Percentiles rank a stretch among this genome's conserved stretches.
Conservation (phyloP, 2,113 vertebrate species). For the Melanerpes aurifrons region DNA sequence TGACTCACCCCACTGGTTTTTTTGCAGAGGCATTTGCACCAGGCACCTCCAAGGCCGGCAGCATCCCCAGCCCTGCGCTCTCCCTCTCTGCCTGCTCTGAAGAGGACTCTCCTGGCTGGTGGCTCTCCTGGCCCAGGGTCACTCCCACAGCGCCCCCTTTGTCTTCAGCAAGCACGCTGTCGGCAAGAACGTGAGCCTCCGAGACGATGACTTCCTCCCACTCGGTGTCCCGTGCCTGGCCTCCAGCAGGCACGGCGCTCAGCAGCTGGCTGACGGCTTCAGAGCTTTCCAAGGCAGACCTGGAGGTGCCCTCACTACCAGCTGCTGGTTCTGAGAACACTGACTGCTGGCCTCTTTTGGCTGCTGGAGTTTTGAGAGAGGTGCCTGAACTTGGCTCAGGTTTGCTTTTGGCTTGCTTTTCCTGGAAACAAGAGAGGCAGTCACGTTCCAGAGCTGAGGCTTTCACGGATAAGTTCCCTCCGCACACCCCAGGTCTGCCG, state of each 20-base stretch:
- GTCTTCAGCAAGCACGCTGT: slow-evolving; percentile 49
- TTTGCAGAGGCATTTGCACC: slow-evolving; percentile 56
- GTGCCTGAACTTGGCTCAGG: slow-evolving; percentile 71
- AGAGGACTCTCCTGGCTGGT: slow-evolving; percentile 20
- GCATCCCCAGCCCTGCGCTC: slow-evolving; percentile 28
- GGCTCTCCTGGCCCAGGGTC: slow-evolving; percentile 28
- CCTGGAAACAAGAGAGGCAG: slow-evolving; percentile 63
- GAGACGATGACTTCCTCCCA: slow-evolving; percentile 81
- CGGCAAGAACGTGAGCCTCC: slow-evolving; percentile 68
- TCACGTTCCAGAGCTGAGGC: neutral
- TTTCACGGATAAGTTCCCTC: neutral
- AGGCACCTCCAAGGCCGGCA: neutral
- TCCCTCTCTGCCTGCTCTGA: slow-evolving; percentile 64
- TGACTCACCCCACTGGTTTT: slow-evolving; percentile 73
- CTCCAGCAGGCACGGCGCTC: slow-evolving; percentile 59
- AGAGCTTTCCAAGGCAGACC: slow-evolving; percentile 66
- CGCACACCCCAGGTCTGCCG: neutral
- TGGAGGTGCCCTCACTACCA: slow-evolving; percentile 50
- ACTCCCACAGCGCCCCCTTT: neutral
- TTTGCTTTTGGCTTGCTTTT: slow-evolving; percentile 79
- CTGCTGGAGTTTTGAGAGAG: slow-evolving; percentile 63
- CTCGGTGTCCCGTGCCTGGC: slow-evolving; percentile 68
- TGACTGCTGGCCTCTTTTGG: slow-evolving; percentile 73
- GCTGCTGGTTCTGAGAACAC: slow-evolving; percentile 23
- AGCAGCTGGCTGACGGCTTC: slow-evolving; percentile 81